These are phyloP conservation scores for Tychaedon coryphoeus DNA, from an alignment of 2,113 vertebrate species.

Conservation along the genomic window DNA sequence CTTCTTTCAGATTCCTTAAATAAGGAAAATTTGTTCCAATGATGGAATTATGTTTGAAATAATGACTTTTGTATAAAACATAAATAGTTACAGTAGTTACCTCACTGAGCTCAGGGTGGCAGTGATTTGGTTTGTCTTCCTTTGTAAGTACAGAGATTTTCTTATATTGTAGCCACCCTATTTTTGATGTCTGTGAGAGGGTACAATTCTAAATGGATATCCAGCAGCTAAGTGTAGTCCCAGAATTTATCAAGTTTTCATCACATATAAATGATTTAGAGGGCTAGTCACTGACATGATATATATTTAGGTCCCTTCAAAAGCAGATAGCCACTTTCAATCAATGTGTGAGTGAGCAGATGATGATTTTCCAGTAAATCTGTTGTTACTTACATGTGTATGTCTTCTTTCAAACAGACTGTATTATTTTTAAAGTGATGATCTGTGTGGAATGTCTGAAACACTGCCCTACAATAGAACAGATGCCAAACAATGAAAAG, in stretches of 20 bases:
- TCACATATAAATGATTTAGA: not conserved
- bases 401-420: not conserved
- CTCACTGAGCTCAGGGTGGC: not conserved
- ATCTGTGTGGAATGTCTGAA: not conserved
- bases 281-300: not conserved
- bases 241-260: not conserved
- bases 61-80: not conserved
- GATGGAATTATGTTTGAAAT: not conserved
- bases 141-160: not conserved
- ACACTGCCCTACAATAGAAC: not conserved
- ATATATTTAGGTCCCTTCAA: not conserved
- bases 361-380: not conserved
- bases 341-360: not conserved
- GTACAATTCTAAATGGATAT: not conserved
- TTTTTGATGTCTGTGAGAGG: not conserved
- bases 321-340: not conserved
- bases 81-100: not conserved
- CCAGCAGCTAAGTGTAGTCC: not conserved
- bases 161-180: not conserved
- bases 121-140: not conserved
- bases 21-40: not conserved
- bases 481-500: not conserved
- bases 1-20: not conserved
- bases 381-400: not conserved
- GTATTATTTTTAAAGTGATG: not conserved